Evolutionary conservation across 2,888 invertebrate species (phyloP).

Genomic region (Drosophila melanocephala): DNA sequence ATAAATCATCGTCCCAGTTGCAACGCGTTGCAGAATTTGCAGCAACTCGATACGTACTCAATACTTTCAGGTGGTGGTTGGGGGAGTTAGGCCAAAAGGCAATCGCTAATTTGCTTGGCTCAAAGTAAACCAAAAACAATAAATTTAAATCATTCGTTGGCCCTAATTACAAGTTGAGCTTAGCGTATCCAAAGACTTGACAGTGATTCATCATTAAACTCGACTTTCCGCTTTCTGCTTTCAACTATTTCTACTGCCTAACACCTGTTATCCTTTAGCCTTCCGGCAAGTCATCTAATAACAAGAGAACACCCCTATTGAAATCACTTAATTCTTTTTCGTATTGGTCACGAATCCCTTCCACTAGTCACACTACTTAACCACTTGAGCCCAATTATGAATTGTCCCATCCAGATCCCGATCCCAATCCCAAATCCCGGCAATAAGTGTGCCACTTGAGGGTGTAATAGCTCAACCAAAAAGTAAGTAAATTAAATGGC

Average conservation of each 20-base stretch:
- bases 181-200: slow-evolving; percentile 2
- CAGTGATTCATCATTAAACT: slow-evolving; percentile 43
- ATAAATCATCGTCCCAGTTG: slow-evolving; percentile 76
- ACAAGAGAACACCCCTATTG: slow-evolving; percentile 32
- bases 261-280: slow-evolving; percentile 58
- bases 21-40: slow-evolving; percentile 62
- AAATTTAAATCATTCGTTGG: slow-evolving; percentile 13
- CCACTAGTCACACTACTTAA: slow-evolving; percentile 39
- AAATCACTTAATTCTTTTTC: slow-evolving; percentile 67
- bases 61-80: slow-evolving; percentile 6
- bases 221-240: slow-evolving; percentile 23
- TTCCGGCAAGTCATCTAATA: slow-evolving; percentile 52
- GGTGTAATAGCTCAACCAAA: slow-evolving; percentile 22
- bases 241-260: slow-evolving; percentile 7
- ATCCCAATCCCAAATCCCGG: slow-evolving; percentile 13
- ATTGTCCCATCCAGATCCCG: slow-evolving; percentile 5
- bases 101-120: slow-evolving; percentile 30
- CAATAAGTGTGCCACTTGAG: slow-evolving; percentile 74
- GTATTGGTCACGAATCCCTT: slow-evolving; percentile 21
- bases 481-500: slow-evolving; percentile 56
- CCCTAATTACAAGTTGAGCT: slow-evolving; percentile 13
- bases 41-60: slow-evolving; percentile 42
- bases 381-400: slow-evolving; percentile 63
- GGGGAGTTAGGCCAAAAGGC: slow-evolving; percentile 9
- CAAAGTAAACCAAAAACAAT: slow-evolving; percentile 2